These are phyloP conservation scores for Nibea coibor DNA, from an alignment of 2,113 vertebrate species.

Conservation along the genomic window DNA sequence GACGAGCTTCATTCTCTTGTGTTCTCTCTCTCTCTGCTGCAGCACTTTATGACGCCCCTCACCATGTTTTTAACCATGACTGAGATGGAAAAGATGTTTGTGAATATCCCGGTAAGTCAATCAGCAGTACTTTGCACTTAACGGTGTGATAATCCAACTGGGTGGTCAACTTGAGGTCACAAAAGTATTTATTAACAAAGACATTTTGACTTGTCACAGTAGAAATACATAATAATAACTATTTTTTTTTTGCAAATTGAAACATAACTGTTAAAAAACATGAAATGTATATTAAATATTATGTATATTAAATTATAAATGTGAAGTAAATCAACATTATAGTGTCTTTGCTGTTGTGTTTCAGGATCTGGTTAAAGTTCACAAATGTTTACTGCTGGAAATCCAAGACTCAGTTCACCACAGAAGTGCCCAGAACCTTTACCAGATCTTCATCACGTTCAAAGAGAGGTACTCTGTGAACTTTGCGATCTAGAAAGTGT, in stretches of 20 bases:
- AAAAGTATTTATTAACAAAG: neutral
- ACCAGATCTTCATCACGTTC: conserved; percentile 94
- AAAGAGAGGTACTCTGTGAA: conserved; percentile 91
- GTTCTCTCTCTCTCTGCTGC: conserved; percentile 55
- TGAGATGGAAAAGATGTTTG: conserved; percentile 93
- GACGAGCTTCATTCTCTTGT: conserved; percentile 39
- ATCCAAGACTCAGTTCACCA: conserved; percentile 92
- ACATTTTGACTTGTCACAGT: neutral
- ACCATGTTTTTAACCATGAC: conserved; percentile 87
- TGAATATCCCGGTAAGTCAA: conserved; percentile 94
- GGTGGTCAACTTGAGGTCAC: conserved; percentile 3
- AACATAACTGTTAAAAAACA: no score
- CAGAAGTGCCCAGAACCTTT: conserved; percentile 92
- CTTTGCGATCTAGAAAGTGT: no score
- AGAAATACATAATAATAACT: neutral
- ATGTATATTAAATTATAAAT: no score
- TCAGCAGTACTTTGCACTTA: neutral
- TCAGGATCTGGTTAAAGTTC: conserved; percentile 96
- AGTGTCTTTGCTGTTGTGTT: conserved; percentile 54
- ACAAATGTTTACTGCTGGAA: conserved; percentile 91
- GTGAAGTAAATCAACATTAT: neutral
- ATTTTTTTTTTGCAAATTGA: neutral
- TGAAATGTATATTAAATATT: no score
- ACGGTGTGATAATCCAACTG: neutral
- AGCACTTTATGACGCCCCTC: conserved; percentile 97